A percentile compares a stretch with the other conserved stretches of the same genome.
Conservation (phyloP, 2,888 invertebrate species). For the Charanyca ferruginea region DNA sequence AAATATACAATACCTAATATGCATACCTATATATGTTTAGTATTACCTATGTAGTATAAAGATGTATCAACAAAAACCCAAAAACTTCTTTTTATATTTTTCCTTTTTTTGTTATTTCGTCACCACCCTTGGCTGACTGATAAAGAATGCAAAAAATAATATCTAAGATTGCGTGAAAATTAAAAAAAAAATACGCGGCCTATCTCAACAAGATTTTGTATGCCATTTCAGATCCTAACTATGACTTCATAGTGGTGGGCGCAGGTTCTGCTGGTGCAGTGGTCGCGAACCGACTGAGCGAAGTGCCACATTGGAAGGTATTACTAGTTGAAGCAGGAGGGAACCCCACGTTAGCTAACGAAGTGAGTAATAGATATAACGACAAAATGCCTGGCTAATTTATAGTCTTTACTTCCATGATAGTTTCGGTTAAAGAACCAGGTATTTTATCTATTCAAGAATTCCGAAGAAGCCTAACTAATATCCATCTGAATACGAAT, state of each 20-base stretch:
- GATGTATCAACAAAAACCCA: no score
- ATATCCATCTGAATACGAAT: background rate
- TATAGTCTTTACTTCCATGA: background rate
- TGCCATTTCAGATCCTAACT: conserved; percentile 79
- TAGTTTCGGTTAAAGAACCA: background rate
- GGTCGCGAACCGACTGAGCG: conserved; percentile 91
- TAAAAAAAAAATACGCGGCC: background rate
- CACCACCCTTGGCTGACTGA: no score
- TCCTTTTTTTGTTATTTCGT: no score
- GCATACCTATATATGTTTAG: no score
- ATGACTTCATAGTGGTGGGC: conserved; percentile 92
- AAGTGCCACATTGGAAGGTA: conserved; percentile 90
- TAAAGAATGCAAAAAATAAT: no score
- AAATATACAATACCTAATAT: no score
- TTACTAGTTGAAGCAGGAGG: conserved; percentile 92
- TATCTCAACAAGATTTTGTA: background rate
- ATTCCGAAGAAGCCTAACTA: background rate
- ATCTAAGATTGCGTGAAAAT: no score
- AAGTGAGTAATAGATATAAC: conserved; percentile 42
- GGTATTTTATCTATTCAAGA: background rate
- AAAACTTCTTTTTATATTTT: no score
- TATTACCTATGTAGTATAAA: no score
- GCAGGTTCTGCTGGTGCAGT: conserved; percentile 92
- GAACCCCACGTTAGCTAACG: conserved; percentile 89
- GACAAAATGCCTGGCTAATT: background rate